Evolutionary conservation across 2,888 invertebrate species (phyloP).

Genomic region (Neoitamus cyanurus): DNA sequence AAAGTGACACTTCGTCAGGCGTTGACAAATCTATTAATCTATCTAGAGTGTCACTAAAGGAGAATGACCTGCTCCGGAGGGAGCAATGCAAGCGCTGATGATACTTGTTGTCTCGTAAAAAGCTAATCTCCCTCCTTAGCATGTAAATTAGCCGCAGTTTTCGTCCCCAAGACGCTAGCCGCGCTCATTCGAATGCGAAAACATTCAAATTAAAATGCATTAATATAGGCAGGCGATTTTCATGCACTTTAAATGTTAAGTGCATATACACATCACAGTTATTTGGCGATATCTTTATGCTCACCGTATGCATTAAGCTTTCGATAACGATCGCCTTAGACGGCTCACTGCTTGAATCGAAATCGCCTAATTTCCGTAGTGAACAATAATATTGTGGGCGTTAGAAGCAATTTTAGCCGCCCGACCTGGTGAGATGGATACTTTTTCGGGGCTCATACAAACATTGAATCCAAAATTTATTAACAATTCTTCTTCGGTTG

Average conservation of each 20-base stretch:
- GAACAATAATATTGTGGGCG: neutral
- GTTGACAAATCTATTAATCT: neutral
- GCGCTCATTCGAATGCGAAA: neutral
- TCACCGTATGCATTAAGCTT: neutral
- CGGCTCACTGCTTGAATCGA: neutral
- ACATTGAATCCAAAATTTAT: neutral
- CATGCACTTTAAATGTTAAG: slow-evolving; percentile 3
- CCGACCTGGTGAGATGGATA: neutral
- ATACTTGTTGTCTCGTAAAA: neutral
- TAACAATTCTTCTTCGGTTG: neutral
- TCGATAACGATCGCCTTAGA: neutral
- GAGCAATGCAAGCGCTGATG: neutral
- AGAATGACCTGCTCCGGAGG: neutral
- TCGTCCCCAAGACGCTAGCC: neutral
- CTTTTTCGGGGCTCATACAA: neutral
- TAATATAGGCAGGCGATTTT: neutral
- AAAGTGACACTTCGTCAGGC: neutral
- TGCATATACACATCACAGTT: neutral
- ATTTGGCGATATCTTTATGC: neutral
- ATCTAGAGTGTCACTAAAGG: neutral
- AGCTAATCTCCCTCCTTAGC: neutral
- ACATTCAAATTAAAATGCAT: neutral
- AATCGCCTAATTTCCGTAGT: neutral
- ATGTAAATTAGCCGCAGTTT: neutral
- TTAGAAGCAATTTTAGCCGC: neutral